Conservation (phyloP, 2,888 invertebrate species). For the Noctua janthe region DNA sequence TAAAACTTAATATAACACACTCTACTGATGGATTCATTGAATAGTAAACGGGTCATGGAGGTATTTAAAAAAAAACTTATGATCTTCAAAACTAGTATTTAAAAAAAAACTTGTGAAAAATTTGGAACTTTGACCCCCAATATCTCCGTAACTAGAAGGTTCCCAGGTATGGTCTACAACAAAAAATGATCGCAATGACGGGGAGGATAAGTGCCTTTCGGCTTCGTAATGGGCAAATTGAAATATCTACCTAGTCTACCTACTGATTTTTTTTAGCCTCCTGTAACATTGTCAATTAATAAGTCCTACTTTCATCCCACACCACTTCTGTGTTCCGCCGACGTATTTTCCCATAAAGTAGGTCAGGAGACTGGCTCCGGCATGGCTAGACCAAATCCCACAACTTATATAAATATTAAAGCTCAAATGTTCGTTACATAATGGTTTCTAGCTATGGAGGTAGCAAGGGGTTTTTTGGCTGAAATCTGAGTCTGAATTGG, state of each 20-base stretch:
- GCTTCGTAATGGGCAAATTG: no score
- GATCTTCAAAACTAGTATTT: no score
- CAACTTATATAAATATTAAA: conserved; percentile 20
- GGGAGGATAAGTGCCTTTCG: no score
- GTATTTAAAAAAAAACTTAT: no score
- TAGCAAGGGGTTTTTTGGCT: neutral
- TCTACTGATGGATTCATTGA: no score
- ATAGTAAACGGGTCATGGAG: no score
- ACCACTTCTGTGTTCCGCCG: neutral
- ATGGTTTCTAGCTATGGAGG: conserved; percentile 15
- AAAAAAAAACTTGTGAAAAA: no score
- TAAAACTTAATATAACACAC: no score
- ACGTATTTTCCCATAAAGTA: conserved; percentile 18
- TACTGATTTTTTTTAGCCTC: neutral
- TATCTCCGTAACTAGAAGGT: no score
- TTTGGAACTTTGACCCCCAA: no score
- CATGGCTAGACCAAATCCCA: conserved; percentile 41
- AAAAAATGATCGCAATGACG: no score
- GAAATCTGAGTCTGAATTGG: neutral
- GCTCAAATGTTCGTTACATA: conserved; percentile 28
- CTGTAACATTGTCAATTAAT: conserved; percentile 23
- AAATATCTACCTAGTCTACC: neutral
- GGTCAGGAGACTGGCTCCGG: conserved; percentile 46
- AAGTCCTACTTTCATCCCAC: neutral
- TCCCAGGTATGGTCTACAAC: no score